Evolutionary conservation across 2,113 vertebrate genomes (phyloP), one percentile per base, ranked within the genome.

Genomic region (Diglossa brunneiventris): DNA sequence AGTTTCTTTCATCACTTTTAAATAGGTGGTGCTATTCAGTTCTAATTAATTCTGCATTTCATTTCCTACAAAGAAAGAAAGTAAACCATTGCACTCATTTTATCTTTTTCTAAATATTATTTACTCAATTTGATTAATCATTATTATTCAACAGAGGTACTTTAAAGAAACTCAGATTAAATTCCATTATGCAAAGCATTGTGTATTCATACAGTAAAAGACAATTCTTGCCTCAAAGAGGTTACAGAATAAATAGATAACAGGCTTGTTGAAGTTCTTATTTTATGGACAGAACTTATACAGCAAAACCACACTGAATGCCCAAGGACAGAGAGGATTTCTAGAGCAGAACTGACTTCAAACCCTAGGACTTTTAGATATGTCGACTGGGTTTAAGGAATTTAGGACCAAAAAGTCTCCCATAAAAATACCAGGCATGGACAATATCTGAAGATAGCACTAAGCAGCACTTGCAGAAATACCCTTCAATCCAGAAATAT

Each of bases 61-160:
- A 87, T 95, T 92, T 94, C 69, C 35, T 63, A 15, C 22, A 30
- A 89, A 94, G 73, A 59, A 95, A 80, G 89, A 47, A 46, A 62
- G 20, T 74, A 89, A 81, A 92, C 31, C 44, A 75, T 31, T 61
- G n/a, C 24, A 87, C 6, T 68, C 30, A 42, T 78, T 78, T 95
- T 87, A 84, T 89, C 90, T 85, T 87, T 77, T 91, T 52, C 56
- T 78, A 79, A 94, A 84, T 44, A 44, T 4, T 79, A 64, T 89
- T 92, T 89, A 91, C 44, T 72, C 74, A 50, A 18, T 87, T 91
- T 84, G 94, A 91, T 78, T 94, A 87, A 84, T 78, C 58, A 68
- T 94, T 94, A 50, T 84, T 89, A 95, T 91, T 91, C 81, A 84
- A 52, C 35, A 89, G 44, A 75, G 10, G 35, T 37, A 67, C 27